Conservation (phyloP, 2,113 vertebrate species). For the Oreocharis arfaki region DNA sequence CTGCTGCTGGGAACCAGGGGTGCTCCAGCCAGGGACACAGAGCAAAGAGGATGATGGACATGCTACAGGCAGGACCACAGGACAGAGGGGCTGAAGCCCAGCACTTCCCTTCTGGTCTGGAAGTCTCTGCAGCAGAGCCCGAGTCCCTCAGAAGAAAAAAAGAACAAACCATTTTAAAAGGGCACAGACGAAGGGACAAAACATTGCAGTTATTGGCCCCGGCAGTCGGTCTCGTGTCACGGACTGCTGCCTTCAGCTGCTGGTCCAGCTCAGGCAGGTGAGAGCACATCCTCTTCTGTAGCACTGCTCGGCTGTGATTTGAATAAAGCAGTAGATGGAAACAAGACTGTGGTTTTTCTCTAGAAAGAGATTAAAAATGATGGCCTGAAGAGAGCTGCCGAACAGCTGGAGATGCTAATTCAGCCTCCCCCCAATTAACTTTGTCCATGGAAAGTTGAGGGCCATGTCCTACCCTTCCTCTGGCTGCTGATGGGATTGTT, state of each 20-base stretch:
- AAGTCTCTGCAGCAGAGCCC: not conserved
- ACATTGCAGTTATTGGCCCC: not conserved
- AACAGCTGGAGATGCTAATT: not conserved
- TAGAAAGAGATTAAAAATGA: not conserved
- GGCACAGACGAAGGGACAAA: not conserved
- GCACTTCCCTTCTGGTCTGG: not conserved
- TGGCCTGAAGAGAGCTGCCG: not conserved
- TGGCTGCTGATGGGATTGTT: not conserved
- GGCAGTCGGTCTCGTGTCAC: accelerated
- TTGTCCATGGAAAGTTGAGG: not conserved
- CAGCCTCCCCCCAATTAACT: not conserved
- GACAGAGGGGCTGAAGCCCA: not conserved
- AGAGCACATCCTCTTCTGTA: not conserved
- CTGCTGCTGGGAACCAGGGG: not conserved
- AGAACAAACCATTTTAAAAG: not conserved
- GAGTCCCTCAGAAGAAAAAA: not conserved
- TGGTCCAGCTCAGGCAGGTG: not conserved
- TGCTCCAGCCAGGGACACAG: not conserved
- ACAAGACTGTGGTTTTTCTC: not conserved
- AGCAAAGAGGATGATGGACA: not conserved
- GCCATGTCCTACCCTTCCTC: not conserved
- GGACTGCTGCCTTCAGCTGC: not conserved
- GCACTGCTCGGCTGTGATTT: not conserved
- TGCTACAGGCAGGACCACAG: not conserved
- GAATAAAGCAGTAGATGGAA: not conserved